A percentile compares a stretch with the other conserved stretches of the same genome.
Conservation (phyloP, 2,888 invertebrate genomes). For the Ecliptopera silaceata region DNA sequence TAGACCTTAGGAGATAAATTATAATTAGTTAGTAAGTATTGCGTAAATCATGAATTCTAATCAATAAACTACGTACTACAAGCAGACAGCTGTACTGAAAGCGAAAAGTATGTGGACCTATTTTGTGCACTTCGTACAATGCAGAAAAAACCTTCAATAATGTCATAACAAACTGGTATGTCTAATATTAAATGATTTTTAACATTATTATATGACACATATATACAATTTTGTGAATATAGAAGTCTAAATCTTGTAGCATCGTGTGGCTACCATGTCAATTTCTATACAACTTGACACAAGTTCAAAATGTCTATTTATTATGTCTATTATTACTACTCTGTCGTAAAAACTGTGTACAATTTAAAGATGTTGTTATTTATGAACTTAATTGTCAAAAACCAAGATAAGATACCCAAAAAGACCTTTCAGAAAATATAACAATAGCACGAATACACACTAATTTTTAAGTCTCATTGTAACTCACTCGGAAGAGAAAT, state of each 20-base stretch:
- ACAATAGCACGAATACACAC: constrained; percentile 60
- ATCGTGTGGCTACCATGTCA: too few relatives aligned
- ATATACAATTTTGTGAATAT: too few relatives aligned
- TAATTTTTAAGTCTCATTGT: constrained; percentile 63
- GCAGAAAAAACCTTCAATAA: too few relatives aligned
- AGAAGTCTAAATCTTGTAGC: too few relatives aligned
- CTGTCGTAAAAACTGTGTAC: constrained; percentile 13
- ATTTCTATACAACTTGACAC: too few relatives aligned
- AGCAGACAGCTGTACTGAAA: not conserved
- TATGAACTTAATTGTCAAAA: constrained; percentile 35
- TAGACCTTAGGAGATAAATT: constrained; percentile 51
- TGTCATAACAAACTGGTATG: too few relatives aligned
- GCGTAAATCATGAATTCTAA: constrained; percentile 38
- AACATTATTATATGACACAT: too few relatives aligned
- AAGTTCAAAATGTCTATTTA: too few relatives aligned
- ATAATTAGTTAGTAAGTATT: constrained; percentile 50
- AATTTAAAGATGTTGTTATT: constrained; percentile 26
- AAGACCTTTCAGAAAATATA: constrained; percentile 45
- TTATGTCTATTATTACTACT: too few relatives aligned
- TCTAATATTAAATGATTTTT: too few relatives aligned
- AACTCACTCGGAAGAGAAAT: constrained; percentile 67
- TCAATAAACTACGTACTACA: not conserved
- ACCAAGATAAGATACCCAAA: constrained; percentile 34
- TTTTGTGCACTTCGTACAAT: too few relatives aligned
- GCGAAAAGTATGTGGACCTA: too few relatives aligned